Evolutionary conservation across 2,113 vertebrate genomes (phyloP).

Genomic region (Oryzias woworae): DNA sequence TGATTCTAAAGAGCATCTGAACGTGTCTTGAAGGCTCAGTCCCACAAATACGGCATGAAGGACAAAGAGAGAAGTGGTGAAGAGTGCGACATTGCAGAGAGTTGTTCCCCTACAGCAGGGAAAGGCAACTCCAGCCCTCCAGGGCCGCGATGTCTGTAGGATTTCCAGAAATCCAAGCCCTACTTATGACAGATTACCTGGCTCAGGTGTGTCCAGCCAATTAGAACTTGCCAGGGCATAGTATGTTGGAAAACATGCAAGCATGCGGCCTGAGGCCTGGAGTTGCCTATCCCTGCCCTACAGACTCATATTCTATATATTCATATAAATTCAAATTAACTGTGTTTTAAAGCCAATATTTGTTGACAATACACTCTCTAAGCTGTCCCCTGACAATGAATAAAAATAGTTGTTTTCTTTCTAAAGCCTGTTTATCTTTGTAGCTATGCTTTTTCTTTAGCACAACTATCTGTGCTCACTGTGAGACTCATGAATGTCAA

Average conservation of each 20-base stretch:
- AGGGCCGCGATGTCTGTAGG: too few species aligned
- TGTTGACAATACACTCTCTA: constrained; percentile 1
- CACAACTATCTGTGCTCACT: constrained; percentile 31
- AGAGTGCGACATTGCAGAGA: constrained; percentile 32
- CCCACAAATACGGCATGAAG: neutral
- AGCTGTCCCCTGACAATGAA: neutral
- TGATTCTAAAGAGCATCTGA: neutral
- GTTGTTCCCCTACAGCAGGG: constrained; percentile 5
- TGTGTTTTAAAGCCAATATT: constrained; percentile 13
- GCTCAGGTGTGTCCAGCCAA: too few species aligned
- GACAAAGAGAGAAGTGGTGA: constrained; percentile 1
- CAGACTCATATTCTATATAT: neutral
- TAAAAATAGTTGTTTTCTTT: neutral
- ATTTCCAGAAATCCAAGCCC: too few species aligned
- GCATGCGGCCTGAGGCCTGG: too few species aligned
- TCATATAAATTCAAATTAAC: neutral
- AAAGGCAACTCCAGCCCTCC: too few species aligned
- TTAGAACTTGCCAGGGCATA: too few species aligned
- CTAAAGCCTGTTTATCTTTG: neutral
- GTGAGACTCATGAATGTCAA: constrained; percentile 58
- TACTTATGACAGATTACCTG: too few species aligned
- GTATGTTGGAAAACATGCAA: too few species aligned
- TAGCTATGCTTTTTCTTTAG: constrained; percentile 22
- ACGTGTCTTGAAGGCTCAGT: neutral
- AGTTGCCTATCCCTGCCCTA: too few species aligned